These are phyloP conservation scores for Drosophila kurseongensis DNA, from an alignment of 1,140 invertebrate species.

Conservation along the genomic window DNA sequence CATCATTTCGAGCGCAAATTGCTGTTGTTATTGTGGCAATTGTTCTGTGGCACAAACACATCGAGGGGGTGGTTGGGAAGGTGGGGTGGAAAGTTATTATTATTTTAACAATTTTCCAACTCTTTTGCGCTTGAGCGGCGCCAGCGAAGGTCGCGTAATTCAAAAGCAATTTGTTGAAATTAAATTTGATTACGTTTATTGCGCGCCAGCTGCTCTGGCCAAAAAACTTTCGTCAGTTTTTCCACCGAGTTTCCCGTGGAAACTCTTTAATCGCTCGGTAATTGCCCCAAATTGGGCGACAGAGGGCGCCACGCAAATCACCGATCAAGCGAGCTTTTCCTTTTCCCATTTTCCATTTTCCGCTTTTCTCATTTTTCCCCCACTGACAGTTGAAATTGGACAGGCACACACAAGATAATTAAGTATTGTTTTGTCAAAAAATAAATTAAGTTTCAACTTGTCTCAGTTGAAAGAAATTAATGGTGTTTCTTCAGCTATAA, in stretches of 20 bases:
- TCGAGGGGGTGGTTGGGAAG: neutral
- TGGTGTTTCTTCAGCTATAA: neutral
- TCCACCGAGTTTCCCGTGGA: constrained; percentile 12
- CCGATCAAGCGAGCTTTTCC: constrained; percentile 18
- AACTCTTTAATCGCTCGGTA: constrained; percentile 74
- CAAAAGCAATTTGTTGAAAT: constrained; percentile 81
- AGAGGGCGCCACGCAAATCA: constrained; percentile 12
- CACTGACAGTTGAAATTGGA: constrained; percentile 36
- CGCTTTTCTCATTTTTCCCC: neutral
- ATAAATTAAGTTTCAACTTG: constrained; percentile 37
- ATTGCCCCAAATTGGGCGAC: constrained; percentile 69
- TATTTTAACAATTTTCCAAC: constrained; percentile 80
- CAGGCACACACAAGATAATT: constrained; percentile 48
- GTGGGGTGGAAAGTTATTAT: constrained; percentile 64
- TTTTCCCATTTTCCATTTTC: neutral
- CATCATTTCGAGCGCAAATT: constrained; percentile 68
- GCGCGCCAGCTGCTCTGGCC: constrained; percentile 56
- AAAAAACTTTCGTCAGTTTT: constrained; percentile 41
- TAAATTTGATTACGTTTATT: constrained; percentile 81
- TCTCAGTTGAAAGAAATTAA: constrained; percentile 22
- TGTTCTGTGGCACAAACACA: constrained; percentile 45
- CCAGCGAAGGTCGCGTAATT: constrained; percentile 79
- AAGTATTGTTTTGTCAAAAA: constrained; percentile 33
- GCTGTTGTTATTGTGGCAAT: constrained; percentile 78
- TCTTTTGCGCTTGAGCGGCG: constrained; percentile 70